These are phyloP conservation scores for Aptenodytes forsteri DNA, from an alignment of 2,113 vertebrate species.

Conservation along the genomic window DNA sequence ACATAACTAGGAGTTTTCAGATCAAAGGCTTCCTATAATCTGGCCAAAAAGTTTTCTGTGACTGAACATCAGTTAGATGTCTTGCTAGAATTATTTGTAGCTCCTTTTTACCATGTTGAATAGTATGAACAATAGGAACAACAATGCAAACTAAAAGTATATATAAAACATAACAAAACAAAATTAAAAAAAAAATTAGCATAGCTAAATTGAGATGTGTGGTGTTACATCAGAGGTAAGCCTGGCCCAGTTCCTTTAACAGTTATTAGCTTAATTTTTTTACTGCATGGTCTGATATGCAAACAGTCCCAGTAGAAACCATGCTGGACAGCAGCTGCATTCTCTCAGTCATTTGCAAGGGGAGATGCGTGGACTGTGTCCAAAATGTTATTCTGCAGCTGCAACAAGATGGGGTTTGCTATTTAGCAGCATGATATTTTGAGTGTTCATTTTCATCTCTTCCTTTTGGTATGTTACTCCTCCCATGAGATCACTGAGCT, in stretches of 20 bases:
- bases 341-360: background rate
- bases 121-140: background rate
- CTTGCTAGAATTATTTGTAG: background rate
- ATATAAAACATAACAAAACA: background rate
- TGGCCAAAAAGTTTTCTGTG: background rate
- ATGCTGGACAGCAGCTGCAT: constrained; percentile 34
- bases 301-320: constrained; percentile 32
- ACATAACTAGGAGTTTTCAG: background rate
- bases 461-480: background rate
- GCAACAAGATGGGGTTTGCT: background rate
- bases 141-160: background rate
- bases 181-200: background rate
- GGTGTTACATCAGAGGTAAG: background rate
- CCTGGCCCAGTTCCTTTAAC: background rate
- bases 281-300: background rate
- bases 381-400: constrained; percentile 35
- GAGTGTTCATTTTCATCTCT: background rate
- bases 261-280: background rate
- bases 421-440: background rate
- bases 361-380: constrained; percentile 14
- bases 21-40: background rate
- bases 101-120: background rate
- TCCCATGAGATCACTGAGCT: background rate
- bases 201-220: background rate
- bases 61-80: background rate